Conservation (phyloP, 92 coral and sea anemone genomes). For the Porites evermanni region DNA sequence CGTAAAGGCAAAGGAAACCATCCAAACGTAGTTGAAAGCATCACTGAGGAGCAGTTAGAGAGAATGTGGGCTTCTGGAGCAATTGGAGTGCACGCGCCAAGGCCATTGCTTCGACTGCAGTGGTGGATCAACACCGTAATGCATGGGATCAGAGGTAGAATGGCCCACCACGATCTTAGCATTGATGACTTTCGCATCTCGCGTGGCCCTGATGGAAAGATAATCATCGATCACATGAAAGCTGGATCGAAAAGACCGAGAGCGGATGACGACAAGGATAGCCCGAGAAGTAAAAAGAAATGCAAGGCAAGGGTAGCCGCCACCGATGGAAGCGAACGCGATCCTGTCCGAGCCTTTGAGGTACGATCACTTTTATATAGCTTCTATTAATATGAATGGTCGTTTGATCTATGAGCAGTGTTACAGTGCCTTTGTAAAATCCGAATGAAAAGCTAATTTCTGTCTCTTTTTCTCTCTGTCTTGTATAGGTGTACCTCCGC, state of each 20-base stretch:
- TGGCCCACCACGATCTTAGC: constrained; percentile 99
- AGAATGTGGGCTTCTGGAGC: constrained; percentile 99
- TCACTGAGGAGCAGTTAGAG: constrained; percentile 97
- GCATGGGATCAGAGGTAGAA: constrained; percentile 98
- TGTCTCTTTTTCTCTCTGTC: too few relatives aligned
- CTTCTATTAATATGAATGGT: too few relatives aligned
- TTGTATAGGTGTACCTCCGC: constrained; percentile 72
- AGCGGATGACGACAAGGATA: constrained; percentile 94
- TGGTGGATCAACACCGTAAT: constrained; percentile 99
- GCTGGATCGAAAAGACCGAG: constrained; percentile 92
- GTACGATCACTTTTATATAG: too few relatives aligned
- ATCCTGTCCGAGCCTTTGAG: constrained; percentile 98
- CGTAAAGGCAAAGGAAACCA: constrained; percentile 99
- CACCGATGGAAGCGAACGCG: constrained; percentile 98
- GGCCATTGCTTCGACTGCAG: constrained; percentile 93
- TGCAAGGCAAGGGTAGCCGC: constrained; percentile 98
- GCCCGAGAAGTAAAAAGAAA: constrained; percentile 89
- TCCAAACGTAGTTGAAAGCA: constrained; percentile 98
- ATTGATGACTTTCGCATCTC: constrained; percentile 98
- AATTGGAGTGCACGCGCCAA: constrained; percentile 97
- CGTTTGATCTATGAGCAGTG: too few relatives aligned
- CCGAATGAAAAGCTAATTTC: too few relatives aligned
- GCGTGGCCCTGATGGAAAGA: constrained; percentile 96
- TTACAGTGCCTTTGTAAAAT: too few relatives aligned
- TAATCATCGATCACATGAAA: constrained; percentile 95